Evolutionary conservation across 2,888 invertebrate species (phyloP).

Genomic region (Drosophila helvetica): DNA sequence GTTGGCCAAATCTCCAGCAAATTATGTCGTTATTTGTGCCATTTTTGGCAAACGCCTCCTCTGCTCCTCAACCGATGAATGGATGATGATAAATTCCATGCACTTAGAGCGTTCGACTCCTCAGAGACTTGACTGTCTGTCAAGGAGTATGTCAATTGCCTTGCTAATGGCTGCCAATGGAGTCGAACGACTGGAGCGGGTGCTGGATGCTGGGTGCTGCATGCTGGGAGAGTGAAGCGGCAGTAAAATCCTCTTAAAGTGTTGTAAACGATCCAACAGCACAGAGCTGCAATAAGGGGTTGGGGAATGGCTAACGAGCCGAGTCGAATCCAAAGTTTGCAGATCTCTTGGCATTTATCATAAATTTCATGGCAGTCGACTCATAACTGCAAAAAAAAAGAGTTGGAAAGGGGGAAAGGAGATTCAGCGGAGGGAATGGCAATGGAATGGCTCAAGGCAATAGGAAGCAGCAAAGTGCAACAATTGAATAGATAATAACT

Average conservation of each 20-base stretch:
- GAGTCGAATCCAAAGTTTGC: conserved; percentile 29
- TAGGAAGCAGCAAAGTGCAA: conserved; percentile 67
- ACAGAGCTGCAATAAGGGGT: neutral
- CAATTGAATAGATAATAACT: conserved; percentile 83
- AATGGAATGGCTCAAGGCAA: conserved; percentile 52
- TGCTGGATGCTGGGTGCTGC: neutral
- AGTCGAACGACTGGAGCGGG: conserved; percentile 23
- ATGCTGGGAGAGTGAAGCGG: neutral
- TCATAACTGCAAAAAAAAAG: conserved; percentile 52
- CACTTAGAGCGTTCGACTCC: conserved; percentile 61
- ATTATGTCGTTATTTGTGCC: conserved; percentile 82
- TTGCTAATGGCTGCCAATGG: conserved; percentile 75
- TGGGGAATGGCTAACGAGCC: conserved; percentile 64
- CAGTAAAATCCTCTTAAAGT: conserved; percentile 63
- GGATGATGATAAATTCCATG: conserved; percentile 71
- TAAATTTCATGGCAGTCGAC: conserved; percentile 49
- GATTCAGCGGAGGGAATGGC: conserved; percentile 10
- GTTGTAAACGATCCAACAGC: conserved; percentile 71
- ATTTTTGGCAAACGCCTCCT: conserved; percentile 72
- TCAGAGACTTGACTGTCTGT: conserved; percentile 50
- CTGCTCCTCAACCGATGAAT: conserved; percentile 35
- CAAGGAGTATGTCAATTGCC: conserved; percentile 77
- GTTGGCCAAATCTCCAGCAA: conserved; percentile 65
- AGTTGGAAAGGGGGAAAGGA: conserved; percentile 1
- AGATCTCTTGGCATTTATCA: conserved; percentile 62